Conservation (phyloP, 2,888 invertebrate genomes). For the Caenorhabditis doughertyi region DNA sequence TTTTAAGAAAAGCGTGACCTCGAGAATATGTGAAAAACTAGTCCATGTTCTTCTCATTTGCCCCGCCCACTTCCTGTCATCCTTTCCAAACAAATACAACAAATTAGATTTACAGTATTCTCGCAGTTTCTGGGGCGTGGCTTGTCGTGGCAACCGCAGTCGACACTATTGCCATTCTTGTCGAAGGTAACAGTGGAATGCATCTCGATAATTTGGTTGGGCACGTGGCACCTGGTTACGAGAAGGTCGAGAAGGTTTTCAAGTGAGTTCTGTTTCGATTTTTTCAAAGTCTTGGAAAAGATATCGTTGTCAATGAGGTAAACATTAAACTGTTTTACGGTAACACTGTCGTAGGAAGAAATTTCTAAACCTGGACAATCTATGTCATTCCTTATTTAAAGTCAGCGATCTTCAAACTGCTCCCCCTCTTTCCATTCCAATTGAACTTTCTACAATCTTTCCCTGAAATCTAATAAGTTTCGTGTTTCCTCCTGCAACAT, state of each 20-base stretch:
- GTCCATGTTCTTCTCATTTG: too few relatives aligned
- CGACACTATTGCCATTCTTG: slow-evolving; percentile 41
- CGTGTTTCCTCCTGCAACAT: not conserved
- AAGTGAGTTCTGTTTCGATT: slow-evolving; percentile 63
- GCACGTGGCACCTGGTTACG: slow-evolving; percentile 84
- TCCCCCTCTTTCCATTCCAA: not conserved
- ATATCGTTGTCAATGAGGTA: too few relatives aligned
- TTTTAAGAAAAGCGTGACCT: slow-evolving; percentile 46
- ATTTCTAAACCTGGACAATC: too few relatives aligned
- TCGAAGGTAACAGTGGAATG: slow-evolving; percentile 21
- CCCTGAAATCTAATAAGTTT: slow-evolving; percentile 48
- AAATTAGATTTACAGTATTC: slow-evolving; percentile 55
- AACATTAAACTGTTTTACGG: too few relatives aligned
- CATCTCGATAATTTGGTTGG: slow-evolving; percentile 74
- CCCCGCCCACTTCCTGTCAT: slow-evolving; percentile 12
- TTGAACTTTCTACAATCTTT: slow-evolving; percentile 1
- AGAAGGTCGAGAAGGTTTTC: slow-evolving; percentile 80
- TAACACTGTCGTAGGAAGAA: too few relatives aligned
- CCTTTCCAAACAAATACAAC: slow-evolving; percentile 3
- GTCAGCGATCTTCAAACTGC: not conserved
- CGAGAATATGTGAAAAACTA: slow-evolving; percentile 21
- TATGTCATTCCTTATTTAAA: too few relatives aligned
- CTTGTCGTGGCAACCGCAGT: slow-evolving; percentile 40
- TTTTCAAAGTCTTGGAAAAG: not conserved
- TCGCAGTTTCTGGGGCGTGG: slow-evolving; percentile 62